A percentile compares a stretch with the other conserved stretches of the same genome.
These are phyloP conservation scores for Drosophila pseudoobscura DNA, from an alignment of 1,140 invertebrate genomes.

Conservation along the genomic window DNA sequence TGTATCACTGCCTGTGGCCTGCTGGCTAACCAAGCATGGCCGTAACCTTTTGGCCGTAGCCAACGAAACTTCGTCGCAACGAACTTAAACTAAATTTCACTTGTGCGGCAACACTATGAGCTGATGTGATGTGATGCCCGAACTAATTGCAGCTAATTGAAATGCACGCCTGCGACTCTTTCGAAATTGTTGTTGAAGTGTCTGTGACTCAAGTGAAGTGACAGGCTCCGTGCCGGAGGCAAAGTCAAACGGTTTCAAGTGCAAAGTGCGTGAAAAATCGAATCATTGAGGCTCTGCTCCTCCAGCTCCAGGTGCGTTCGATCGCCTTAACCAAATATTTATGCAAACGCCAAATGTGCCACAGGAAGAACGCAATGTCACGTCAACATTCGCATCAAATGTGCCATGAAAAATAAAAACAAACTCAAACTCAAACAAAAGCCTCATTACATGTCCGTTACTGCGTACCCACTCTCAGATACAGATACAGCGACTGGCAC, in stretches of 20 bases:
- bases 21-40: constrained; percentile 9
- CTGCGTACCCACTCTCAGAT: constrained; percentile 1
- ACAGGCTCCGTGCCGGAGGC: neutral
- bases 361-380: constrained; percentile 75
- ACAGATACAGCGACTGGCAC: constrained; percentile 1
- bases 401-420: constrained; percentile 54
- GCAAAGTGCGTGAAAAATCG: constrained; percentile 67
- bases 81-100: constrained; percentile 38
- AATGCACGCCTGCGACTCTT: constrained; percentile 50
- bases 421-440: constrained; percentile 62
- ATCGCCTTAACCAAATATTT: constrained; percentile 66
- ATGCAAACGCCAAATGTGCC: constrained; percentile 66
- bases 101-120: constrained; percentile 15
- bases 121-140: constrained; percentile 36
- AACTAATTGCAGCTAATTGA: constrained; percentile 71
- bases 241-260: constrained; percentile 37
- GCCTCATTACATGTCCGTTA: constrained; percentile 36
- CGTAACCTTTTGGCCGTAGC: constrained; percentile 24
- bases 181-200: constrained; percentile 19
- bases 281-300: constrained; percentile 27
- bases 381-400: constrained; percentile 54
- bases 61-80: constrained; percentile 33
- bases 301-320: constrained; percentile 27
- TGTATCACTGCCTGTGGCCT: neutral
- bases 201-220: no score